Evolutionary conservation across 2,113 vertebrate genomes (phyloP), one percentile per base, ranked within the genome.

Genomic region (Dipodomys ordii): DNA sequence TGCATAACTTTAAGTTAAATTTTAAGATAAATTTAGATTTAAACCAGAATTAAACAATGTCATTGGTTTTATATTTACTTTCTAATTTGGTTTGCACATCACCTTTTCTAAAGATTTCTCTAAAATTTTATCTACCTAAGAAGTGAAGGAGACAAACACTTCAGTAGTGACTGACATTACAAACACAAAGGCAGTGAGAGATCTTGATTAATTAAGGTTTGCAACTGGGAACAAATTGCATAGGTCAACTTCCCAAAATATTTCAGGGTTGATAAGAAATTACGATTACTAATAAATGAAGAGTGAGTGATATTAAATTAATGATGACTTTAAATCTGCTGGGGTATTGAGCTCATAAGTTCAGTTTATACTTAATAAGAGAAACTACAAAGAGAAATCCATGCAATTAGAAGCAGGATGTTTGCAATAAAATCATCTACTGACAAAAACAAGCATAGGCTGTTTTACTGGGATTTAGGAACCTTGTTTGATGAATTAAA

Each of bases 201-300:
- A 93, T 30, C 60, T 89, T 90, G n/a, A 90, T 96, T 97, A 96
- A 96, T 96, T 95, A 92, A 83, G 87, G 74, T 27, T 91, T 95
- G 62, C 78, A 90, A 68, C 65, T 83, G 83, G 92, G 91, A 93
- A 94, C 67, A 88, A 91, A 83, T 80, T 23, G 74, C 32, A 79
- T 88, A 95, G 90, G 90, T 94, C 83, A 94, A 78, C 87, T 94
- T 87, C 76, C 95, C n/a, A 60, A 96, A 95, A 94, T 90, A 95
- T 62, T 95, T 94, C 65, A 92, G 72, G 11, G 62, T 84, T 93
- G 89, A 93, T 88, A 67, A 96, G 74, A 96, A 88, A 90, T 95
- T 95, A 96, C 46, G 85, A 90, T 49, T 57, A 90, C 32, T 95
- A 93, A 96, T 96, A 96, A 97, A 96, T 91, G 95, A 96, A 97